phyloP scores from a whole-genome alignment of 2,888 invertebrate genomes.

The Chymomyza caudatula region DNA sequence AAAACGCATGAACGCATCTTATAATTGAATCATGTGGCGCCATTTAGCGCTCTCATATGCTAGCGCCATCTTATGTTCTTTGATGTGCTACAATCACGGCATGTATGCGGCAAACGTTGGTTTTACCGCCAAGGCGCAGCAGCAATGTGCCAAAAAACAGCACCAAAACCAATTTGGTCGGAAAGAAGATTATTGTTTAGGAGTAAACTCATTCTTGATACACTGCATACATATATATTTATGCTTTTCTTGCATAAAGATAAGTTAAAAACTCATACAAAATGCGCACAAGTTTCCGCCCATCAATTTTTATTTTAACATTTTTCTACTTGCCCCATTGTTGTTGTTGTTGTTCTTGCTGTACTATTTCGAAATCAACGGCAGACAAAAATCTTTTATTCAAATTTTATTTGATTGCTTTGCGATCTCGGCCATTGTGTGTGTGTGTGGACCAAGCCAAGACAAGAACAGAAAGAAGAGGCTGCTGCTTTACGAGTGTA shows the following conservation, averaged over 20 bases:
- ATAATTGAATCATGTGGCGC: no score
- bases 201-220: background rate
- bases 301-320: slow-evolving; percentile 31
- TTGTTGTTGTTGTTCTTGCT: slow-evolving; percentile 34
- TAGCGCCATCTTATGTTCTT: no score
- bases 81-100: no score
- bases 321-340: slow-evolving; percentile 16
- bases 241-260: background rate
- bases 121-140: no score
- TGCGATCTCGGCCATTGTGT: slow-evolving; percentile 64
- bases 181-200: background rate
- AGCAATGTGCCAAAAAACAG: no score
- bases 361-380: slow-evolving; percentile 67
- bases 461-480: no score
- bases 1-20: no score
- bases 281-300: slow-evolving; percentile 58
- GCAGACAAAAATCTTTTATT: slow-evolving; percentile 75
- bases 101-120: no score
- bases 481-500: no score
- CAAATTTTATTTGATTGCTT: slow-evolving; percentile 75
- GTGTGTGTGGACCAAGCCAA: slow-evolving; percentile 22
- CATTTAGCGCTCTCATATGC: no score
- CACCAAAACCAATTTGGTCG: no score
- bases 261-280: background rate
- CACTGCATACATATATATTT: background rate